Conservation (phyloP, 2,888 invertebrate species). For the Rapana venosa region DNA sequence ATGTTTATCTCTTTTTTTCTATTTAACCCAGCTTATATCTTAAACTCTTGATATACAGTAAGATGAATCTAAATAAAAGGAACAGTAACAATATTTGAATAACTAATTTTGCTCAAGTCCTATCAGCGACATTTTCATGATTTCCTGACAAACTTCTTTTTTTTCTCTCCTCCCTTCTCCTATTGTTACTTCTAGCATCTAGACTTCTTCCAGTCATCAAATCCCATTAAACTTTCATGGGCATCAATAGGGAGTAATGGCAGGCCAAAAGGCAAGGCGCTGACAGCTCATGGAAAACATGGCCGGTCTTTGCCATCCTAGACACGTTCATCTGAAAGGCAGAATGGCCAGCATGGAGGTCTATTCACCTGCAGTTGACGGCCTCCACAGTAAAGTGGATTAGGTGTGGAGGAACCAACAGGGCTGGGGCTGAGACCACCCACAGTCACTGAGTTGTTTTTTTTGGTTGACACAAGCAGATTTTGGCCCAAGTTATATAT, state of each 20-base stretch:
- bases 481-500: too few relatives aligned
- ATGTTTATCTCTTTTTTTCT: too few relatives aligned
- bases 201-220: not conserved
- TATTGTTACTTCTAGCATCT: too few relatives aligned
- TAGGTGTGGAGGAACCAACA: not conserved
- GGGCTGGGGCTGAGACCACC: not conserved
- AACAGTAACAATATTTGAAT: too few relatives aligned
- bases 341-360: not conserved
- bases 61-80: too few relatives aligned
- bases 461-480: too few relatives aligned
- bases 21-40: too few relatives aligned
- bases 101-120: too few relatives aligned
- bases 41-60: too few relatives aligned
- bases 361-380: not conserved
- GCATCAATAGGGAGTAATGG: not conserved
- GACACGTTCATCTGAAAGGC: not conserved
- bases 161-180: too few relatives aligned
- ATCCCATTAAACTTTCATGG: conserved; percentile 19
- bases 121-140: too few relatives aligned
- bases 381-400: not conserved
- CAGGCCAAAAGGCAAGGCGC: conserved; percentile 18
- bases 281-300: conserved; percentile 23
- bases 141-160: too few relatives aligned
- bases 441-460: not conserved
- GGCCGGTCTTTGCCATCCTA: not conserved